Conservation (phyloP, 2,888 invertebrate species). For the Drosophila putrida region DNA sequence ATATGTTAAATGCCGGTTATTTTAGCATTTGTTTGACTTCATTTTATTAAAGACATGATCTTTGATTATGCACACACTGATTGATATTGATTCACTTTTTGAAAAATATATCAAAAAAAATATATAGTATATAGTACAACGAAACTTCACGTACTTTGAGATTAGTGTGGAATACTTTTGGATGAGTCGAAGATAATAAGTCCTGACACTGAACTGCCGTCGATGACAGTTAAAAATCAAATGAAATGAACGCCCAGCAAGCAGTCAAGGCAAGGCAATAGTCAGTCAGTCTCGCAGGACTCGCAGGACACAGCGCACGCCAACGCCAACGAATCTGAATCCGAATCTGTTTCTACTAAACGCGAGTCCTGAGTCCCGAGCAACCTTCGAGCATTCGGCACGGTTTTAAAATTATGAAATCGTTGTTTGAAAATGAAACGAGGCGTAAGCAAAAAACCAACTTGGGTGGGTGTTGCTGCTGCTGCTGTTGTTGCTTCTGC, state of each 20-base stretch:
- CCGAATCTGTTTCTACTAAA: slow-evolving; percentile 36
- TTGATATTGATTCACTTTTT: slow-evolving; percentile 19
- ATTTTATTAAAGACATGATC: slow-evolving; percentile 10
- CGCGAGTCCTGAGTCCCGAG: slow-evolving; percentile 37
- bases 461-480: slow-evolving; percentile 41
- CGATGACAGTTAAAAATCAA: slow-evolving; percentile 85
- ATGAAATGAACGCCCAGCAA: slow-evolving; percentile 80
- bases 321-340: slow-evolving; percentile 32
- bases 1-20: background rate
- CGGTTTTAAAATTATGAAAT: slow-evolving; percentile 77
- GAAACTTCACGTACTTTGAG: slow-evolving; percentile 9
- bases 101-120: slow-evolving; percentile 4
- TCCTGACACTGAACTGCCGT: slow-evolving; percentile 69
- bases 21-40: background rate
- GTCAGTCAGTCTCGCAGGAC: slow-evolving; percentile 28
- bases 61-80: background rate
- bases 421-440: slow-evolving; percentile 70
- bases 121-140: background rate
- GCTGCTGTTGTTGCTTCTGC: slow-evolving; percentile 20
- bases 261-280: slow-evolving; percentile 24
- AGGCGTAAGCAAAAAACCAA: slow-evolving; percentile 50
- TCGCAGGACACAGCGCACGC: slow-evolving; percentile 39
- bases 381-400: slow-evolving; percentile 56
- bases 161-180: background rate
- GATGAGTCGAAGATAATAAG: slow-evolving; percentile 8